phyloP scores from a whole-genome alignment of 2,113 vertebrate species.

The Hippocampus comes region DNA sequence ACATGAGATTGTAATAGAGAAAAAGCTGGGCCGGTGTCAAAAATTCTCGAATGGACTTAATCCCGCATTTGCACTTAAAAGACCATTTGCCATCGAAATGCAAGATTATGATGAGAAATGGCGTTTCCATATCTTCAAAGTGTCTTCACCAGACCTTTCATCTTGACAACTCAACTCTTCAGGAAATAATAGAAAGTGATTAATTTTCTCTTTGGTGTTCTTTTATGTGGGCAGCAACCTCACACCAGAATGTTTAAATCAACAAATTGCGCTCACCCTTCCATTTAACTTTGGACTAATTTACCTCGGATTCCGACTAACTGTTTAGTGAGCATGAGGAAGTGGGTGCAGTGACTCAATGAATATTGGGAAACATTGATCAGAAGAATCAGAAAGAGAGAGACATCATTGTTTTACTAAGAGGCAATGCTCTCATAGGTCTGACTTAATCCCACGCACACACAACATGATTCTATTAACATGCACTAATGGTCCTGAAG shows the following conservation, averaged over 20 bases:
- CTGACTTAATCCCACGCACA: neutral
- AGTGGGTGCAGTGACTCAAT: neutral
- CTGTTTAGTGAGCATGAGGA: neutral
- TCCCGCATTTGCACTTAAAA: constrained; percentile 68
- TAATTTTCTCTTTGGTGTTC: neutral
- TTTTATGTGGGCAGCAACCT: neutral
- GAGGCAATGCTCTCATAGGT: neutral
- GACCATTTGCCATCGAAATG: constrained; percentile 56
- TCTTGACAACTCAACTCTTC: constrained; percentile 49
- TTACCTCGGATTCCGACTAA: neutral
- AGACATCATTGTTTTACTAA: neutral
- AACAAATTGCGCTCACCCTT: constrained; percentile 13
- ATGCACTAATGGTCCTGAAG: neutral
- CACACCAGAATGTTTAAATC: neutral
- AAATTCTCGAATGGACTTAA: constrained; percentile 52
- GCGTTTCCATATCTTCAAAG: constrained; percentile 61
- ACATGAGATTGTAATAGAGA: constrained; percentile 51
- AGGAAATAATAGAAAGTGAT: constrained; percentile 11
- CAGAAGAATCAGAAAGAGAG: neutral
- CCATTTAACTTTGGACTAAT: neutral
- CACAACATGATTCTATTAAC: neutral
- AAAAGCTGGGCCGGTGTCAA: constrained; percentile 44
- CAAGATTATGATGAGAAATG: constrained; percentile 43
- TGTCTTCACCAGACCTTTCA: constrained; percentile 51
- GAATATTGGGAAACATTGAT: neutral